These are phyloP conservation scores for Bombus haemorrhoidalis DNA, from an alignment of 1,140 invertebrate species.

Conservation along the genomic window DNA sequence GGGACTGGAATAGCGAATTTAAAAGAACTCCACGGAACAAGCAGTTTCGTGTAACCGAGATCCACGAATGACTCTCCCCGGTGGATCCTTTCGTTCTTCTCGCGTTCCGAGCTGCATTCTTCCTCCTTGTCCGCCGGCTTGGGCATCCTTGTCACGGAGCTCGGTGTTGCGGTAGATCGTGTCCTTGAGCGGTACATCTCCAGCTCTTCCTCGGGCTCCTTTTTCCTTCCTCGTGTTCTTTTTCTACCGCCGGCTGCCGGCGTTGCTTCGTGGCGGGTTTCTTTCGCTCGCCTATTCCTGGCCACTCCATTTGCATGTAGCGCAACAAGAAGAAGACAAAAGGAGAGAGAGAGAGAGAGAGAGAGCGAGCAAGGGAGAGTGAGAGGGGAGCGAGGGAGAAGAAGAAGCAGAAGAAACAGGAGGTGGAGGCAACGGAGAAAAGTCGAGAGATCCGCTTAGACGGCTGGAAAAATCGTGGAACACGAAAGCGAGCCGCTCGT, in stretches of 20 bases:
- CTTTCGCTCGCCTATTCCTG: constrained; percentile 46
- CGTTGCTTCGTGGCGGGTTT: neutral
- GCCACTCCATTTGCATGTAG: constrained; percentile 51
- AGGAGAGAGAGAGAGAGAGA: neutral
- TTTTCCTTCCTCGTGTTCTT: constrained; percentile 9
- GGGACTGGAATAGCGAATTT: constrained; percentile 29
- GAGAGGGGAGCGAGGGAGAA: neutral
- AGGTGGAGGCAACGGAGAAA: neutral
- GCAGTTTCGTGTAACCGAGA: constrained; percentile 60
- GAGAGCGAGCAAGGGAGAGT: neutral
- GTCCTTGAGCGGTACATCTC: constrained; percentile 69
- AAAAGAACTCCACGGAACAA: constrained; percentile 53
- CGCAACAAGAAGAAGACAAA: constrained; percentile 36
- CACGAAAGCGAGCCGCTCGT: constrained; percentile 55
- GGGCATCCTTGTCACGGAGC: constrained; percentile 67
- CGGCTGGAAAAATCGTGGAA: constrained; percentile 45
- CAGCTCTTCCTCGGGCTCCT: constrained; percentile 40
- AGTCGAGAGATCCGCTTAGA: constrained; percentile 44
- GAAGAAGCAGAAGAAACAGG: neutral
- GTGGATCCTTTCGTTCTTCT: constrained; percentile 6
- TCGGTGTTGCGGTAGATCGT: constrained; percentile 68
- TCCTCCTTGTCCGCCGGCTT: constrained; percentile 2
- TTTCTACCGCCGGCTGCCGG: neutral
- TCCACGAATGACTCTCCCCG: constrained; percentile 25
- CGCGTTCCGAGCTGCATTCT: neutral